Percentiles rank a stretch among this genome's conserved stretches.
phyloP scores from a whole-genome alignment of 2,113 vertebrate genomes.

The Corythoichthys intestinalis region DNA sequence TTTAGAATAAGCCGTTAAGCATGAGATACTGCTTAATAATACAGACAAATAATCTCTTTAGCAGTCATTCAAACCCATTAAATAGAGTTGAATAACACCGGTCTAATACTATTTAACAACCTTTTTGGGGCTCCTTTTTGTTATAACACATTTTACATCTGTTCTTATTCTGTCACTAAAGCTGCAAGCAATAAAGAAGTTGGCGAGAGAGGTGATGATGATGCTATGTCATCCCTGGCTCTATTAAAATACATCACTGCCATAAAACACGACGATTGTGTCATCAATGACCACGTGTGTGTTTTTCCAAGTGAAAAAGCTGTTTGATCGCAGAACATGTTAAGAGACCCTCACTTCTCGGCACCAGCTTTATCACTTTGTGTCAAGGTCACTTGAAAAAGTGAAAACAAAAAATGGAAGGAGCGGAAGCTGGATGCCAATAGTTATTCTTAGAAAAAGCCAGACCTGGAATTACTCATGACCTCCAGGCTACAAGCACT shows the following conservation, averaged over 20 bases:
- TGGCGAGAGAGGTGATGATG: background rate
- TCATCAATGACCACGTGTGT: background rate
- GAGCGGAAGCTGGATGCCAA: constrained; percentile 12
- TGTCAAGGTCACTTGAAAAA: constrained; percentile 32
- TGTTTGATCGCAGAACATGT: background rate
- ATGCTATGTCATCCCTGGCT: background rate
- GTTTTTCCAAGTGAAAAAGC: background rate
- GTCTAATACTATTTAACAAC: constrained; percentile 18
- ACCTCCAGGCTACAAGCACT: constrained; percentile 30
- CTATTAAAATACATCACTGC: constrained; percentile 2
- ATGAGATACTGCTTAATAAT: too few species aligned
- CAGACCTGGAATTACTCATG: constrained; percentile 29
- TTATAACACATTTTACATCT: constrained; percentile 9
- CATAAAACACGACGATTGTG: background rate
- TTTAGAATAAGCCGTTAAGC: background rate
- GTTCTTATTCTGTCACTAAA: constrained; percentile 17
- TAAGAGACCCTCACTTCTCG: background rate
- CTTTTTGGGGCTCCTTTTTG: constrained; percentile 3
- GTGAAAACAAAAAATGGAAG: constrained; percentile 28
- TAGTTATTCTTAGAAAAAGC: constrained; percentile 37
- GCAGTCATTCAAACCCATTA: background rate
- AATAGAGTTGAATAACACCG: background rate
- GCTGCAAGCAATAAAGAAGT: background rate
- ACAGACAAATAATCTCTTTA: background rate
- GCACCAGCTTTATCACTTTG: background rate